Evolutionary conservation across 2,113 vertebrate species (phyloP).

Genomic region (Osmerus eperlanus): DNA sequence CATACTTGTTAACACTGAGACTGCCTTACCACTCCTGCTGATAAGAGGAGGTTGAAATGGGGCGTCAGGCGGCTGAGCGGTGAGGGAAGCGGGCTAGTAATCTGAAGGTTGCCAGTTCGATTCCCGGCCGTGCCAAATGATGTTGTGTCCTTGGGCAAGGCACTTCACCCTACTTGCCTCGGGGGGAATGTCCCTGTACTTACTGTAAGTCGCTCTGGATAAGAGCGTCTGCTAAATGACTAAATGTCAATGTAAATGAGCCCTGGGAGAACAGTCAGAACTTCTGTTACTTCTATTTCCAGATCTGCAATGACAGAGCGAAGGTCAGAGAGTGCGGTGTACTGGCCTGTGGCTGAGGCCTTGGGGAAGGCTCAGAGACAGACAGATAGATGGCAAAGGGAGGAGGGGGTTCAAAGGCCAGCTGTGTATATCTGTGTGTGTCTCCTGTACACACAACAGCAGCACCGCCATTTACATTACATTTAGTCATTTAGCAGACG

Average conservation of each 20-base stretch:
- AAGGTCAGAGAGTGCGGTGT: neutral
- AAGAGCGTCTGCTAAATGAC: no score
- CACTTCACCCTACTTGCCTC: no score
- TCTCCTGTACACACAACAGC: neutral
- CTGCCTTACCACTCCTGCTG: neutral
- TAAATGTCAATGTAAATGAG: neutral
- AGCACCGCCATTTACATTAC: neutral
- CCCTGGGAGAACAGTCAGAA: neutral
- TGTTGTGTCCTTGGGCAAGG: no score
- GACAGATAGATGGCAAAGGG: neutral
- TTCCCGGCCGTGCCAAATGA: no score
- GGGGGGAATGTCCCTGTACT: no score
- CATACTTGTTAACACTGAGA: no score
- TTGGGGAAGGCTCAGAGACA: neutral
- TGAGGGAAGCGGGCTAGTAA: no score
- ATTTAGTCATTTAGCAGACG: no score
- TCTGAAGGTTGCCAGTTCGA: no score
- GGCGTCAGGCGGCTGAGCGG: no score
- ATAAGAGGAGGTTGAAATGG: neutral
- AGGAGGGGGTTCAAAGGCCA: no score
- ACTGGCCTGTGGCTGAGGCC: neutral
- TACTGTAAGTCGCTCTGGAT: no score
- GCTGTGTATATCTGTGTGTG: neutral
- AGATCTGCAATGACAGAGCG: neutral
- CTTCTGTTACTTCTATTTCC: neutral